Percentiles rank a stretch among this genome's conserved stretches.
phyloP scores from a whole-genome alignment of 2,113 vertebrate genomes.

The Ursus arctos region DNA sequence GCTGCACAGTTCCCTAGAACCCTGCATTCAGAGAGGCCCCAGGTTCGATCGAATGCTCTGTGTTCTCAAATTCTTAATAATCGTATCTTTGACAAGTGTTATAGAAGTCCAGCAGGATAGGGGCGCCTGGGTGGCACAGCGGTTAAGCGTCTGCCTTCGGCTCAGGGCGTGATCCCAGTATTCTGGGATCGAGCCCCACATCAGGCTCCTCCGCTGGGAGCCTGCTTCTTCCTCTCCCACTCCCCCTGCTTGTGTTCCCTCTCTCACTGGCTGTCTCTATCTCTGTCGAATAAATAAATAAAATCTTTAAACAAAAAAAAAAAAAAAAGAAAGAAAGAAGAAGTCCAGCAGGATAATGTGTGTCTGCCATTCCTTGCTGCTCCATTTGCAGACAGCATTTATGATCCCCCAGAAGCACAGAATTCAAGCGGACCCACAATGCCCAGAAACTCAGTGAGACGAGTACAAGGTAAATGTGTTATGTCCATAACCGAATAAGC shows the following conservation, averaged over 20 bases:
- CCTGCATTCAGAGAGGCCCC: neutral
- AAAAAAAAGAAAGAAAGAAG: no score
- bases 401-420: neutral
- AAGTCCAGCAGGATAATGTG: neutral
- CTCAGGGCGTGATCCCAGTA: no score
- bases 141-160: no score
- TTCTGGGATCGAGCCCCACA: no score
- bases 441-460: neutral
- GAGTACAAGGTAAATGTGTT: neutral
- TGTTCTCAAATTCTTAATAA: neutral
- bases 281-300: no score
- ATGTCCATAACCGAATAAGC: neutral
- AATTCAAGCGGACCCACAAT: neutral
- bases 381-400: neutral
- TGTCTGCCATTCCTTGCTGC: neutral
- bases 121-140: no score
- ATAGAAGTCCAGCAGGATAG: neutral
- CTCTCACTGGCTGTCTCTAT: no score
- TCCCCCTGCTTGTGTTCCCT: no score
- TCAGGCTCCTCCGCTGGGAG: no score
- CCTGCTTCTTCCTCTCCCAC: no score
- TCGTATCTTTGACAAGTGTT: neutral
- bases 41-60: neutral
- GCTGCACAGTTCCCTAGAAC: neutral
- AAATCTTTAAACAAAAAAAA: no score